These are phyloP conservation scores for Pipistrellus kuhlii DNA, from an alignment of 2,797 vertebrate genomes.

Conservation along the genomic window DNA sequence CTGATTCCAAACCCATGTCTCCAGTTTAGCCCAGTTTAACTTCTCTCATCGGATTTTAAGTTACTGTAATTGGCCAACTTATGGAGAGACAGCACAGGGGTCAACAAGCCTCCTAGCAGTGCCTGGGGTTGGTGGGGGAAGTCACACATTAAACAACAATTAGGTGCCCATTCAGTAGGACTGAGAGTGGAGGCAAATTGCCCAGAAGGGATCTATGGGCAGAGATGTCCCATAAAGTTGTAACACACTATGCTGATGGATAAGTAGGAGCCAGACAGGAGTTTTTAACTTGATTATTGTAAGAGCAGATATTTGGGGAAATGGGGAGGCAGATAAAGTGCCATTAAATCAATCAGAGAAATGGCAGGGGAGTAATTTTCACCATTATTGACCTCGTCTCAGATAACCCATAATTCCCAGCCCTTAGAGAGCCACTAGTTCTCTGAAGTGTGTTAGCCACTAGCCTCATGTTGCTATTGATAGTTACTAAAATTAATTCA, in stretches of 20 bases:
- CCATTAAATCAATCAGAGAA: constrained; percentile 12
- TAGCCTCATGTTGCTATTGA: not conserved
- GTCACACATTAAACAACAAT: not conserved
- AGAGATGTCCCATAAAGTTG: not conserved
- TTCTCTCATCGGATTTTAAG: constrained; percentile 43
- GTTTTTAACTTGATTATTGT: not conserved
- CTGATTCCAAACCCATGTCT: constrained; percentile 19
- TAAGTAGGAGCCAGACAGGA: not conserved
- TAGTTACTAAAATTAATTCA: constrained; percentile 35
- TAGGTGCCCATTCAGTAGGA: not conserved
- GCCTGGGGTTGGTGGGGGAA: not conserved
- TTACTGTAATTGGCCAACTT: constrained; percentile 47
- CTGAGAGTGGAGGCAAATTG: not conserved
- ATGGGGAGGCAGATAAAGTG: not conserved
- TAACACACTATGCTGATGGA: not conserved
- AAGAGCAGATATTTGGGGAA: not conserved
- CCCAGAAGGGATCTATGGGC: not conserved
- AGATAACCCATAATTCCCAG: not conserved
- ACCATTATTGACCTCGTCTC: not conserved
- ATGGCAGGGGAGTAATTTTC: not conserved
- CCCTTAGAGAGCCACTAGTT: not conserved
- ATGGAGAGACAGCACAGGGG: not conserved
- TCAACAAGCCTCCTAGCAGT: not conserved
- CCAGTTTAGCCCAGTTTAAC: constrained; percentile 25
- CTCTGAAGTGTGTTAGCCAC: not conserved